These are phyloP conservation scores for Nasonia longicornis DNA, from an alignment of 1,140 invertebrate species.

Conservation along the genomic window DNA sequence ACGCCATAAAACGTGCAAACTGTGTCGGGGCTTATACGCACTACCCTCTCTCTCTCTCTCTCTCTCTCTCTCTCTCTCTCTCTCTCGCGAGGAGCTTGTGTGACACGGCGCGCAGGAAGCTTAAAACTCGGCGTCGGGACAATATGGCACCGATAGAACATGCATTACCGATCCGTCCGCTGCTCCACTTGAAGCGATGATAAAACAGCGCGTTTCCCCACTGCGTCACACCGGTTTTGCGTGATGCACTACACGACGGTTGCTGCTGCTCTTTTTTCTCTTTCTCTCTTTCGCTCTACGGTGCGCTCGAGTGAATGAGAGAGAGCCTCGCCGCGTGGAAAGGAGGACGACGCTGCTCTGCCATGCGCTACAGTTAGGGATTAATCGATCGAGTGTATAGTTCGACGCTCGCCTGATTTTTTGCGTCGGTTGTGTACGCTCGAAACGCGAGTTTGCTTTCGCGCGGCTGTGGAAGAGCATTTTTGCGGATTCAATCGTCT, in stretches of 20 bases:
- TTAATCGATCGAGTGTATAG: background rate
- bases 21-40: constrained; percentile 15
- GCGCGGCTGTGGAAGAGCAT: background rate
- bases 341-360: background rate
- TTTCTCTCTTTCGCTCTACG: background rate
- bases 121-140: constrained; percentile 40
- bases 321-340: background rate
- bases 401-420: background rate
- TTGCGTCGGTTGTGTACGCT: background rate
- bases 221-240: constrained; percentile 7
- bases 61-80: no score
- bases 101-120: constrained; percentile 26
- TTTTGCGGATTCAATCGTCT: background rate
- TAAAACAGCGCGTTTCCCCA: constrained; percentile 32
- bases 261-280: background rate
- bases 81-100: no score
- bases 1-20: constrained; percentile 40
- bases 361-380: background rate
- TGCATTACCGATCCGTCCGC: constrained; percentile 23
- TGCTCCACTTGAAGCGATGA: constrained; percentile 23
- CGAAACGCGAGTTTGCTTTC: background rate
- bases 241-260: background rate
- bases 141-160: constrained; percentile 39
- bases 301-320: background rate
- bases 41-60: background rate